phyloP scores from a whole-genome alignment of 2,797 vertebrate genomes.

The Poecilia wingei region DNA sequence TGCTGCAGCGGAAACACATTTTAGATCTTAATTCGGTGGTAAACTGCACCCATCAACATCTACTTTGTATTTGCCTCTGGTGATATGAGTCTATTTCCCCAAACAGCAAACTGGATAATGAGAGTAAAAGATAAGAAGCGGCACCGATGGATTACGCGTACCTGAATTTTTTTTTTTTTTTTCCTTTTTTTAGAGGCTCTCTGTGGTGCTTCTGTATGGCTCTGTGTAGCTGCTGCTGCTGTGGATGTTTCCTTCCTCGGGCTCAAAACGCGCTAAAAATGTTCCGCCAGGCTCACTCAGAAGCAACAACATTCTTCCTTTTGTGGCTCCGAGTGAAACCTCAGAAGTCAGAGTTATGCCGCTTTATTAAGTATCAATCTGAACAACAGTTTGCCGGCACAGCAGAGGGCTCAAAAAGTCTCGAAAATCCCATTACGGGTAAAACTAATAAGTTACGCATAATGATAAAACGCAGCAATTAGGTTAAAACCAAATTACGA shows the following conservation, averaged over 20 bases:
- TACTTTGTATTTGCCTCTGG: constrained; percentile 41
- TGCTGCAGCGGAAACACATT: constrained; percentile 19
- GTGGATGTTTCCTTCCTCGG: constrained; percentile 27
- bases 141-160: constrained; percentile 24
- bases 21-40: constrained; percentile 29
- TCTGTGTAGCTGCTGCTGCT: constrained; percentile 20
- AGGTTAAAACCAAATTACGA: constrained; percentile 73
- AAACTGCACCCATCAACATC: constrained; percentile 46
- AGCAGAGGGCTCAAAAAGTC: constrained; percentile 46
- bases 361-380: constrained; percentile 60
- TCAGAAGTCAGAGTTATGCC: constrained; percentile 38
- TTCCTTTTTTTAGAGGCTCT: neutral
- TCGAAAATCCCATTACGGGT: constrained; percentile 60
- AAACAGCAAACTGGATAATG: constrained; percentile 46
- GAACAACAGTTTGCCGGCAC: constrained; percentile 48
- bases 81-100: constrained; percentile 33
- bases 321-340: constrained; percentile 32
- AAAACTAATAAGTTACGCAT: constrained; percentile 63
- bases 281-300: constrained; percentile 30
- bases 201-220: constrained; percentile 13
- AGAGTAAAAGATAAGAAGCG: constrained; percentile 32
- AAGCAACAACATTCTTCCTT: constrained; percentile 33
- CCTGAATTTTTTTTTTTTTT: constrained; percentile 23
- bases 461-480: constrained; percentile 70
- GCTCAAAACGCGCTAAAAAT: constrained; percentile 29